A percentile compares a stretch with the other conserved stretches of the same genome.
Evolutionary conservation across 2,888 invertebrate genomes (phyloP).

Genomic region (Polymixis flavicincta): DNA sequence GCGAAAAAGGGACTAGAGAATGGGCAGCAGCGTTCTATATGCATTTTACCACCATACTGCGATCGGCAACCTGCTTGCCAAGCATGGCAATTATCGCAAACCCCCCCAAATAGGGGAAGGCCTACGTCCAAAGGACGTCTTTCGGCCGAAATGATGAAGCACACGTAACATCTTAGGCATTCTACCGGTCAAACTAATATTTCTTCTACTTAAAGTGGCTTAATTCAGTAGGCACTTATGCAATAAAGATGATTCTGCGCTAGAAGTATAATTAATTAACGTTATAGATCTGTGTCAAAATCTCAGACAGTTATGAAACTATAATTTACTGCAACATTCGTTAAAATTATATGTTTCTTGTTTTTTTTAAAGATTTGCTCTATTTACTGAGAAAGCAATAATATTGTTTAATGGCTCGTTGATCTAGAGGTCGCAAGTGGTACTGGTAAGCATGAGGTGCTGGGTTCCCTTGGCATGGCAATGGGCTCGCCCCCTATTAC

Average conservation of each 20-base stretch:
- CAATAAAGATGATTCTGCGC: slow-evolving; percentile 21
- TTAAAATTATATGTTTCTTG: slow-evolving; percentile 21
- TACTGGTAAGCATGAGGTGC: no score
- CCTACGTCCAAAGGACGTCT: no score
- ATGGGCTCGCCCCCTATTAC: no score
- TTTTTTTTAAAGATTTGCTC: slow-evolving; percentile 6
- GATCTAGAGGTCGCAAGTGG: no score
- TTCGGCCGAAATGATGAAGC: no score
- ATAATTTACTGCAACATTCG: slow-evolving; percentile 4
- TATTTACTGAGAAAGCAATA: background rate
- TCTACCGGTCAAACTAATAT: background rate
- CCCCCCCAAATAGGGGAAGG: no score
- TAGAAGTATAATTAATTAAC: slow-evolving; percentile 37
- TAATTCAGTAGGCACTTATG: slow-evolving; percentile 4
- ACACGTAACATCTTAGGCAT: background rate
- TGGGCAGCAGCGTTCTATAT: no score
- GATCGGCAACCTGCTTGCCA: no score
- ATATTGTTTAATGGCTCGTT: background rate
- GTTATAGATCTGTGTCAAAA: slow-evolving; percentile 43
- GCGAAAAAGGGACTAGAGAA: no score
- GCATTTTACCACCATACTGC: no score
- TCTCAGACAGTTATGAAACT: slow-evolving; percentile 38
- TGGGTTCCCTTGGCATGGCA: no score
- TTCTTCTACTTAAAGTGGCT: background rate
- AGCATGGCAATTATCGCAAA: no score